Evolutionary conservation across 1,140 invertebrate species (phyloP).

Genomic region (Reticulitermes speratus): DNA sequence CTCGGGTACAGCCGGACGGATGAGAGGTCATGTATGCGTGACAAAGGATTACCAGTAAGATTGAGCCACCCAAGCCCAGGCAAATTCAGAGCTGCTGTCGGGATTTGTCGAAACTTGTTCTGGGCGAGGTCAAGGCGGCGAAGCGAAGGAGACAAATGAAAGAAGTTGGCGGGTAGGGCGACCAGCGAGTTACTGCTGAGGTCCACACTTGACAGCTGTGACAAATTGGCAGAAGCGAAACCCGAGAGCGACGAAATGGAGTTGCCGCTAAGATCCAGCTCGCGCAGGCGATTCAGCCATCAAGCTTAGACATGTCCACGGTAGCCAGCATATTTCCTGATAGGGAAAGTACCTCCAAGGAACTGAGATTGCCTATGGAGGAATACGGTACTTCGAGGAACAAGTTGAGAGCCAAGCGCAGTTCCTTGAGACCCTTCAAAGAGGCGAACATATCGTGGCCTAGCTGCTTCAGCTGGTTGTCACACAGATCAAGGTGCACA

Average conservation of each 20-base stretch:
- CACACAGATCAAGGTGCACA: constrained; percentile 66
- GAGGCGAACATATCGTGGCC: constrained; percentile 66
- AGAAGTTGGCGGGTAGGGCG: constrained; percentile 79
- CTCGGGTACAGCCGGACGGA: constrained; percentile 53
- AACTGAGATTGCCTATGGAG: constrained; percentile 60
- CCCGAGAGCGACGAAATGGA: constrained; percentile 71
- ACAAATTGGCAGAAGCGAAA: constrained; percentile 72
- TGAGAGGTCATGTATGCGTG: constrained; percentile 65
- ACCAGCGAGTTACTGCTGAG: constrained; percentile 71
- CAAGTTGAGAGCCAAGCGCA: constrained; percentile 70
- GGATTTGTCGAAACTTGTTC: constrained; percentile 80
- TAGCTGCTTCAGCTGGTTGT: constrained; percentile 64
- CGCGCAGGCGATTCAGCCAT: constrained; percentile 69
- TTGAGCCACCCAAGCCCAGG: constrained; percentile 73
- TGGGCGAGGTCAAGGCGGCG: constrained; percentile 74
- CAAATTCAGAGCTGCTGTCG: constrained; percentile 72
- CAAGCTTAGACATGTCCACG: constrained; percentile 75
- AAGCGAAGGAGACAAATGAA: constrained; percentile 67
- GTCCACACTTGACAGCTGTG: constrained; percentile 68
- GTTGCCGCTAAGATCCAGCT: constrained; percentile 74
- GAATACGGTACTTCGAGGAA: constrained; percentile 74
- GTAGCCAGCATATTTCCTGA: constrained; percentile 68
- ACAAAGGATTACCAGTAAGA: constrained; percentile 77
- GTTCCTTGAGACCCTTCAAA: constrained; percentile 69
- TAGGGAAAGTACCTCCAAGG: constrained; percentile 50